These are phyloP conservation scores for Vespertilio murinus DNA, from an alignment of 2,797 vertebrate species.

Conservation along the genomic window DNA sequence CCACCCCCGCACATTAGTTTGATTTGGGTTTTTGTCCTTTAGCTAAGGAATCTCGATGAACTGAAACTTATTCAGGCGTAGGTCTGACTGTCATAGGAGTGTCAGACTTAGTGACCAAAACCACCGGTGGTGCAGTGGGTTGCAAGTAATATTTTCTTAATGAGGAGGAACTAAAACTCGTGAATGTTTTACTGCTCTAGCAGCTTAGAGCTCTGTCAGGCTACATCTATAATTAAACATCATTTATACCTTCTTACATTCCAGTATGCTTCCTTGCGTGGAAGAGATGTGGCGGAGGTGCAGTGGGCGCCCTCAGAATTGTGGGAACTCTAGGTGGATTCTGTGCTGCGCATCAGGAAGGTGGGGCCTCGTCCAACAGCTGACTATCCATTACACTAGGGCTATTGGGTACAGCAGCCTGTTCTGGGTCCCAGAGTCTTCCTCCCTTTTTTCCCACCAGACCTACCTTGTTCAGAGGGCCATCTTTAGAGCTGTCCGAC, in stretches of 20 bases:
- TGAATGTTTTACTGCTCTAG: background rate
- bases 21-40: background rate
- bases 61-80: background rate
- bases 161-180: background rate
- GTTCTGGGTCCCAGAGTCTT: background rate
- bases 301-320: background rate
- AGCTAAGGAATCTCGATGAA: background rate
- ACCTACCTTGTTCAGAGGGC: background rate
- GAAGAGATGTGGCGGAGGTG: background rate
- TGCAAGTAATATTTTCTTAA: background rate
- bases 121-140: accelerated
- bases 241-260: background rate
- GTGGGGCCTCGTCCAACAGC: background rate
- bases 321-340: background rate
- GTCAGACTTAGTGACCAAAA: background rate
- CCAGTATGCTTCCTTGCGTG: background rate
- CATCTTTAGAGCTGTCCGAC: background rate
- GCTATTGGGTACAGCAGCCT: background rate
- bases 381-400: background rate
- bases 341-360: background rate
- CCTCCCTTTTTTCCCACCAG: background rate
- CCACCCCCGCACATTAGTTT: background rate
- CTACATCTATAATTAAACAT: background rate
- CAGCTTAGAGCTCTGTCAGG: too few relatives aligned
- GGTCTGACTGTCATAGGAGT: background rate